Evolutionary conservation across 2,797 vertebrate genomes (phyloP).

Genomic region (Zenarchopterus dispar): DNA sequence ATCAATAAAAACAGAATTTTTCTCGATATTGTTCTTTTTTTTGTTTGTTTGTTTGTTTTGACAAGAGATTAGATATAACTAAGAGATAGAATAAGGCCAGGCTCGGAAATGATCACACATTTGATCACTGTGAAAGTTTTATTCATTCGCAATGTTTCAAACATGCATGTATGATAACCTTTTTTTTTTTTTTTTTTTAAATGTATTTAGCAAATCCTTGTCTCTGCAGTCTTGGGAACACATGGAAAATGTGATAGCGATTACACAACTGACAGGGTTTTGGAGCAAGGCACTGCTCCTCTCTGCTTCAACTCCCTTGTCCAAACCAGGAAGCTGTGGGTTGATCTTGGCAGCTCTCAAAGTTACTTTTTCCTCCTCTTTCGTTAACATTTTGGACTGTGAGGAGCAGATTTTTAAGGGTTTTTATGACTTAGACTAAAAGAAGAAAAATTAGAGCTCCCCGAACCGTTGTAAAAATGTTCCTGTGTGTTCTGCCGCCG

Average conservation of each 20-base stretch:
- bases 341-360: conserved; percentile 88
- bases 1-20: too few species aligned
- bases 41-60: too few species aligned
- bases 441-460: conserved; percentile 82
- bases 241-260: conserved; percentile 86
- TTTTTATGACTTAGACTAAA: conserved; percentile 83
- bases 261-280: conserved; percentile 84
- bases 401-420: conserved; percentile 84
- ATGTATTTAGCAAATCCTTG: conserved; percentile 42
- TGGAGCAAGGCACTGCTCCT: conserved; percentile 81
- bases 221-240: conserved; percentile 53
- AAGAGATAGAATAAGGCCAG: too few species aligned
- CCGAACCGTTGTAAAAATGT: conserved; percentile 85
- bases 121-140: conserved; percentile 22
- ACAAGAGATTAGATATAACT: too few species aligned
- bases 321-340: conserved; percentile 90
- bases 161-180: conserved; percentile 28
- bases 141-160: conserved; percentile 3
- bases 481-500: conserved; percentile 66
- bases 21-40: too few species aligned
- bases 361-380: conserved; percentile 79
- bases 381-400: conserved; percentile 89
- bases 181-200: too few species aligned
- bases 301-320: conserved; percentile 78
- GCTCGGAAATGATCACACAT: background rate